Evolutionary conservation across 1,140 invertebrate genomes (phyloP), one percentile per base, ranked within the genome.

Genomic region (Panagrolaimus sp.): DNA sequence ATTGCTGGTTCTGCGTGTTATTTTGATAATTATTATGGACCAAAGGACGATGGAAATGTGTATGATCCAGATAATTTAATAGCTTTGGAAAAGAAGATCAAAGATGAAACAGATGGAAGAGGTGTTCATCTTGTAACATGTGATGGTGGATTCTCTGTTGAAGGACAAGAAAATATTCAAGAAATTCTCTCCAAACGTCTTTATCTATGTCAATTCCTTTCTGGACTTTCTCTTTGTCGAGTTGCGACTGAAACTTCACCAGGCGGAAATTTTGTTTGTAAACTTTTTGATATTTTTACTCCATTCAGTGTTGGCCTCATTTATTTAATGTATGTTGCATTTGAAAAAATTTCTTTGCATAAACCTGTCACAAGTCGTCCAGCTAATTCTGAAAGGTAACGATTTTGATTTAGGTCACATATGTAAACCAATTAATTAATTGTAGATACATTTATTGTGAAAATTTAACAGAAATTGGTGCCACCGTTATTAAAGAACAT

Each of bases 81-180:
- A 44, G 71, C 79, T 10, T 58, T 82, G 7, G 70, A 75, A 47
- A 65, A 78, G 10, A 72, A 73, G 69, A 71, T 80, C 5, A 55
- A 76, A 38, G 48, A 65, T n/a, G 26, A 77, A 55, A 71, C 78
- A 89, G 75, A 96, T 15, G 85, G 87, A 15, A 80, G 86, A 72
- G 94, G 94, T 12, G 91, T 98, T 4, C 93, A 98, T 86, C 93
- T 98, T 84, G 90, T 96, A 84, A 96, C 98, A 93, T 90, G 93
- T 62, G 95, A 98, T 87, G 96, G 96, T 68, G 94, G 94, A 0
- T 97, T 98, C 85, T 93, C 91, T 9, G 94, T 98, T 0, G 90
- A 94, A 82, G 93, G 93, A 0, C 88, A 94, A 83, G 91, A 98
- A 85, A 94, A 93, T 83, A 89, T 96, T 43, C 95, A 98, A 85